phyloP scores from a whole-genome alignment of 2,888 invertebrate genomes.

The Synergus itoensis region DNA sequence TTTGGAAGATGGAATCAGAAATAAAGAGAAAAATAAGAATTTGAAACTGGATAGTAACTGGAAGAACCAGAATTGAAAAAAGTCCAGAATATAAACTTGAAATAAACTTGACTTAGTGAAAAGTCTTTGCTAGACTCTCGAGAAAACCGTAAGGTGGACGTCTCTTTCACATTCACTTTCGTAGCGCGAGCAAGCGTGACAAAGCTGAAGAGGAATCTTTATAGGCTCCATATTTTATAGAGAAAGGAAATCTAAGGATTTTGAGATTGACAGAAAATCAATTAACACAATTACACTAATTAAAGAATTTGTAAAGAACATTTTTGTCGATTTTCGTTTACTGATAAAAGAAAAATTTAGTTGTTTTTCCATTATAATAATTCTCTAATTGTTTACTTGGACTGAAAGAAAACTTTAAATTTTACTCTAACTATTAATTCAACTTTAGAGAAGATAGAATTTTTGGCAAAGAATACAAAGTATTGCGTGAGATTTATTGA shows the following conservation, averaged over 20 bases:
- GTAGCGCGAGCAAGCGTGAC: slow-evolving; percentile 21
- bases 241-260: neutral
- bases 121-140: slow-evolving; percentile 8
- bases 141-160: slow-evolving; percentile 26
- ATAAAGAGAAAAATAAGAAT: neutral
- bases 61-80: neutral
- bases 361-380: too few relatives aligned
- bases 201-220: slow-evolving; percentile 27
- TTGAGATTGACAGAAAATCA: neutral
- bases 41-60: neutral
- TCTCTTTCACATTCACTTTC: slow-evolving; percentile 34
- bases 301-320: neutral
- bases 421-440: too few relatives aligned
- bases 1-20: neutral
- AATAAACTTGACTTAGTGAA: slow-evolving; percentile 1
- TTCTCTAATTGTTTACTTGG: too few relatives aligned
- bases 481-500: too few relatives aligned
- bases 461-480: too few relatives aligned
- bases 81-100: neutral
- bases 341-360: too few relatives aligned
- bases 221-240: neutral
- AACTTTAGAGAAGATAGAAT: too few relatives aligned
- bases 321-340: too few relatives aligned
- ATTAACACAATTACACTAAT: neutral
- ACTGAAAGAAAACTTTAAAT: too few relatives aligned